Percentiles rank a stretch among this genome's conserved stretches.
Evolutionary conservation across 2,113 vertebrate species (phyloP).

Genomic region (Nyctibius bracteatus): DNA sequence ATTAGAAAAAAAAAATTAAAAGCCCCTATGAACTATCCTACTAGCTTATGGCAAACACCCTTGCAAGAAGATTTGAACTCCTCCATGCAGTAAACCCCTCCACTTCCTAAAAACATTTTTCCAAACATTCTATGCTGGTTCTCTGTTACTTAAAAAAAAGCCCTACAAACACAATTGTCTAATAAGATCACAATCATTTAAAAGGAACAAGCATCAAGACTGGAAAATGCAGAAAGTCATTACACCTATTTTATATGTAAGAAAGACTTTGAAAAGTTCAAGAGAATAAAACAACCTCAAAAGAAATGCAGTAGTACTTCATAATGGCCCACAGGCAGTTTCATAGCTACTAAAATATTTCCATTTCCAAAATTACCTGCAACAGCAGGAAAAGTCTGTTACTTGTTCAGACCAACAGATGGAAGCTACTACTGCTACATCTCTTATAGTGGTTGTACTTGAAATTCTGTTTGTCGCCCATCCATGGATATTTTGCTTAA

Average conservation of each 20-base stretch:
- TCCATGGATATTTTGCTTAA: neutral
- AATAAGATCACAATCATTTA: neutral
- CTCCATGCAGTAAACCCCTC: neutral
- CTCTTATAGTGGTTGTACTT: neutral
- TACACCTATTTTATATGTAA: neutral
- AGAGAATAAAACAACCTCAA: neutral
- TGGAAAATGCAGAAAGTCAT: neutral
- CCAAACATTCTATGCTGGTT: neutral
- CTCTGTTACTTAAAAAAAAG: neutral
- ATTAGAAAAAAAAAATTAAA: neutral
- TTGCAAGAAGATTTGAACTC: neutral
- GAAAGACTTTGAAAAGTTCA: neutral
- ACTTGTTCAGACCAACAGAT: neutral
- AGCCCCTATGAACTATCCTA: neutral
- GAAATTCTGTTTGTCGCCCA: neutral
- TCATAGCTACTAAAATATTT: neutral
- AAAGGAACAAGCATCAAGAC: neutral
- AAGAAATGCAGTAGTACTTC: neutral
- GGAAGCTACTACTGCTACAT: neutral
- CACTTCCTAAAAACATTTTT: neutral
- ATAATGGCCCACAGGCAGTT: neutral
- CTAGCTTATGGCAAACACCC: neutral
- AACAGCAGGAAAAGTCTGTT: neutral
- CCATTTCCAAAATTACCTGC: neutral
- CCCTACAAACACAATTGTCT: neutral